Evolutionary conservation across 2,888 invertebrate genomes (phyloP).

Genomic region (Nezara viridula): DNA sequence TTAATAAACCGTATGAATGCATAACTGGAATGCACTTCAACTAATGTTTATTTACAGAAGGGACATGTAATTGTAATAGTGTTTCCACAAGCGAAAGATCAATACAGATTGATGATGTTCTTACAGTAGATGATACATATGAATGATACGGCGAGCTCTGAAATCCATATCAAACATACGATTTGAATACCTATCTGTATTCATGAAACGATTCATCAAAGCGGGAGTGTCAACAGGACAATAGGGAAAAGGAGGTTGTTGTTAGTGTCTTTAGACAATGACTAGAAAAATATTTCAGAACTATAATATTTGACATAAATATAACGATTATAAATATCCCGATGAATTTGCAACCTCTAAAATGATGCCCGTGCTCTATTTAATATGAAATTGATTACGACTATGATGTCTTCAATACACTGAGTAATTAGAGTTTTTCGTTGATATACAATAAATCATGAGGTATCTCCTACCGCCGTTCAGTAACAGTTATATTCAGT

Average conservation of each 20-base stretch:
- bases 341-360: too few species aligned
- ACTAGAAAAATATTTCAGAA: too few species aligned
- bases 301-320: too few species aligned
- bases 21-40: background rate
- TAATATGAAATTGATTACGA: too few species aligned
- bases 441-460: too few species aligned
- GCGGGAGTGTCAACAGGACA: background rate
- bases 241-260: background rate
- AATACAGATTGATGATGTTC: background rate
- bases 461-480: too few species aligned
- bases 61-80: background rate
- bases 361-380: too few species aligned
- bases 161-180: conserved; percentile 21
- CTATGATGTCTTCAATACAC: too few species aligned
- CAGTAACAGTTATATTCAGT: too few species aligned
- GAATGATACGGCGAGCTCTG: background rate
- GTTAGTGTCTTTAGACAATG: background rate
- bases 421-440: too few species aligned
- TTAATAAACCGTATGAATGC: too few species aligned
- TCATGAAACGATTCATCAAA: conserved; percentile 38
- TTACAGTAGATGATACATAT: background rate
- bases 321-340: too few species aligned
- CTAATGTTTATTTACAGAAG: background rate
- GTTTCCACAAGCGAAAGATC: background rate
- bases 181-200: conserved; percentile 24